Evolutionary conservation across 2,797 vertebrate species (phyloP).

Genomic region (Rhyacichthys aspro): DNA sequence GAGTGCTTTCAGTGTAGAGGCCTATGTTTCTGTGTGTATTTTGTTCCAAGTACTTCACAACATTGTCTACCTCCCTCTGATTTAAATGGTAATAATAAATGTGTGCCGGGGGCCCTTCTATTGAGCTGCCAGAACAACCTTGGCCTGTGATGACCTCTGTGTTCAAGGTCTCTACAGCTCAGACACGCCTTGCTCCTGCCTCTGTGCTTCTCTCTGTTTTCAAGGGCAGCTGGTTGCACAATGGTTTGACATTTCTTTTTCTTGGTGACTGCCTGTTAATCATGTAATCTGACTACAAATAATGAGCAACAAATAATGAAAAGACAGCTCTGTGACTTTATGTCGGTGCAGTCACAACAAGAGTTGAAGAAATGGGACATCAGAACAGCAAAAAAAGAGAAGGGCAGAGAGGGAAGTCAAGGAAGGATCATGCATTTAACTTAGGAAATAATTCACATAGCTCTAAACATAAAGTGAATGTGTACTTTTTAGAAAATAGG

Average conservation of each 20-base stretch:
- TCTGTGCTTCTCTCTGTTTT: slow-evolving; percentile 57
- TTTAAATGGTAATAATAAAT: slow-evolving; percentile 14
- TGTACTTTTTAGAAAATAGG: too few relatives aligned
- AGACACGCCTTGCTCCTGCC: slow-evolving; percentile 12
- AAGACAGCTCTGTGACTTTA: slow-evolving; percentile 13
- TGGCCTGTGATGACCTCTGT: slow-evolving; percentile 47
- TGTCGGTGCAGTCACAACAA: slow-evolving; percentile 27
- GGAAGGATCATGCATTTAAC: too few relatives aligned
- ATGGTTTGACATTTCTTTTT: slow-evolving; percentile 24
- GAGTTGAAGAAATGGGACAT: slow-evolving; percentile 12
- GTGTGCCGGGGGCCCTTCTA: slow-evolving; percentile 17
- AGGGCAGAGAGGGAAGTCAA: slow-evolving; percentile 1
- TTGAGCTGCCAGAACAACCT: slow-evolving; percentile 38
- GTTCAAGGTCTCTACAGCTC: slow-evolving; percentile 63
- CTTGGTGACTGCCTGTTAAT: slow-evolving; percentile 36
- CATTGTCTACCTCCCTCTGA: background rate
- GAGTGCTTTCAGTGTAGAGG: background rate
- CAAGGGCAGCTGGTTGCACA: slow-evolving; percentile 58
- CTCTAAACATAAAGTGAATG: too few relatives aligned
- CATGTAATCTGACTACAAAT: slow-evolving; percentile 29
- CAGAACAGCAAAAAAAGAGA: slow-evolving; percentile 3
- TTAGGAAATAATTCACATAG: too few relatives aligned
- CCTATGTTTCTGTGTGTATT: too few relatives aligned
- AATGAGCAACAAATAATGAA: slow-evolving; percentile 9
- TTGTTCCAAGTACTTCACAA: background rate